These are phyloP conservation scores for Neopipo cinnamomea DNA, from an alignment of 2,113 vertebrate genomes.

Conservation along the genomic window DNA sequence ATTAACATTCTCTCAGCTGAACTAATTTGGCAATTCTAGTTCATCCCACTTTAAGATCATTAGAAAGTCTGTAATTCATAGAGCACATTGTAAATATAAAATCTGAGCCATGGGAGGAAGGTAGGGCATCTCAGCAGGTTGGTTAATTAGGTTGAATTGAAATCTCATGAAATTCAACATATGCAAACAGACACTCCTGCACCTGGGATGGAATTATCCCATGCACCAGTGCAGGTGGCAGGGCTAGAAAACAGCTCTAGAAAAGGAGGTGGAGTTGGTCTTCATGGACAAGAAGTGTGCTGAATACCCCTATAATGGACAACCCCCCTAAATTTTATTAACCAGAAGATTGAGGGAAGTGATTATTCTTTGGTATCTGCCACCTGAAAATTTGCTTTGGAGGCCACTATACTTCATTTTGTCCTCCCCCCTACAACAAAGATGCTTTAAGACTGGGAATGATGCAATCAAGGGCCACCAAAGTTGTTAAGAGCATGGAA, in stretches of 20 bases:
- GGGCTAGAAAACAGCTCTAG: neutral
- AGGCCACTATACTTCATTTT: neutral
- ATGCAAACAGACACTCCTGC: neutral
- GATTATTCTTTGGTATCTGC: neutral
- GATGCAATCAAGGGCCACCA: neutral
- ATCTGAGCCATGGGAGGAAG: neutral
- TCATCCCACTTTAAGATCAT: neutral
- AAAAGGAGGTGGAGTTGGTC: neutral
- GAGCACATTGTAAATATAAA: neutral
- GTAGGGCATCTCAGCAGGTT: neutral
- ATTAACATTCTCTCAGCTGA: neutral
- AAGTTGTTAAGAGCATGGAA: neutral
- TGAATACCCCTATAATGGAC: accelerated
- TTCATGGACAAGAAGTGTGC: neutral
- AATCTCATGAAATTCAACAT: neutral
- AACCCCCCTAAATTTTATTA: neutral
- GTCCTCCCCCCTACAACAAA: neutral
- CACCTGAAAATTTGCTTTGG: neutral
- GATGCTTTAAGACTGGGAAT: neutral
- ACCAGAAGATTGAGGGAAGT: neutral
- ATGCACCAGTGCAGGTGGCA: neutral
- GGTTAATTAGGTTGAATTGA: neutral
- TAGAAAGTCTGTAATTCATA: neutral
- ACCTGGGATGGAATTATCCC: neutral
- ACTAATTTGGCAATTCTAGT: neutral